Percentiles rank a stretch among this genome's conserved stretches.
These are phyloP conservation scores for Hylia prasina DNA, from an alignment of 2,113 vertebrate species.

Conservation along the genomic window DNA sequence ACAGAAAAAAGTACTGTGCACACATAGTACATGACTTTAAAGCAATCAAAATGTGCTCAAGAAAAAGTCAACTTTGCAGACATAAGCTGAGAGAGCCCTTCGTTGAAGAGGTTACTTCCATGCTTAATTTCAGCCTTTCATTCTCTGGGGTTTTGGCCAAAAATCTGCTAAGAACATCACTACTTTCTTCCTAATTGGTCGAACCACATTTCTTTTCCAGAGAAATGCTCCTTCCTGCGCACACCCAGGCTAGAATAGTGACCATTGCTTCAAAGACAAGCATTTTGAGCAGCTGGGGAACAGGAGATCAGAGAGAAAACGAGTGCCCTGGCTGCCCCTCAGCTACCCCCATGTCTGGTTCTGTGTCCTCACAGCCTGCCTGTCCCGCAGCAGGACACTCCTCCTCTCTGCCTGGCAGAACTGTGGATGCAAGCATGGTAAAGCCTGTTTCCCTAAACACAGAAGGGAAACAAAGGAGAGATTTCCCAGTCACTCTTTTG, in stretches of 20 bases:
- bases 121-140: not conserved
- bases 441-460: not conserved
- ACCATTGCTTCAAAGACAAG: not conserved
- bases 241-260: not conserved
- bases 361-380: not conserved
- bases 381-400: not conserved
- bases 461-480: not conserved
- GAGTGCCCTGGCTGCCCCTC: not conserved
- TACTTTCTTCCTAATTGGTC: not conserved
- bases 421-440: not conserved
- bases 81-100: not conserved
- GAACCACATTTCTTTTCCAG: not conserved
- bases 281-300: not conserved
- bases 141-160: not conserved
- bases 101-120: not conserved
- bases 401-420: not conserved
- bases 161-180: not conserved
- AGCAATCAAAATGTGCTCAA: slow-evolving; percentile 18
- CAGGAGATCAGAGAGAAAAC: not conserved
- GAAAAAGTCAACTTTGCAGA: not conserved
- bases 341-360: accelerated
- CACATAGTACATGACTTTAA: not conserved
- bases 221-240: not conserved
- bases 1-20: not conserved
- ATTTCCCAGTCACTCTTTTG: not conserved